Evolutionary conservation across 2,888 invertebrate species (phyloP).

Genomic region (Pteria penguin): DNA sequence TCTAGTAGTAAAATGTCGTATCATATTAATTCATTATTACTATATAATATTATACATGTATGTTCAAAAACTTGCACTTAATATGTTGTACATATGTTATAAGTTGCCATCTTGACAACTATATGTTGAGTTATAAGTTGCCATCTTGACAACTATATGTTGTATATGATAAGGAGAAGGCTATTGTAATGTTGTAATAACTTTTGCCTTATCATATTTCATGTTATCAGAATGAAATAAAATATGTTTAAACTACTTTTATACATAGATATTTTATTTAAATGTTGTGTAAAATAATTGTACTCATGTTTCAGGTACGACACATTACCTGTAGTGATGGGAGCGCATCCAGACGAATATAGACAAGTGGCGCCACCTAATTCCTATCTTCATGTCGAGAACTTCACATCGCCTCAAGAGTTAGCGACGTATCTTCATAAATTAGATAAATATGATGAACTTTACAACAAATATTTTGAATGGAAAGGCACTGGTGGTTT

Average conservation of each 20-base stretch:
- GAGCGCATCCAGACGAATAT: constrained; percentile 94
- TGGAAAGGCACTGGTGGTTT: constrained; percentile 86
- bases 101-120: too few relatives aligned
- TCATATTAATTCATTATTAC: too few relatives aligned
- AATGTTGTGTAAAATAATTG: background rate
- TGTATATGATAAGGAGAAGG: too few relatives aligned
- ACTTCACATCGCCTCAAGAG: constrained; percentile 91
- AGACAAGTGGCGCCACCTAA: constrained; percentile 91
- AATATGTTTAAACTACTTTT: background rate
- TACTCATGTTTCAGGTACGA: constrained; percentile 83
- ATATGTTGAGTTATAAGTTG: too few relatives aligned
- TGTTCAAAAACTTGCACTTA: too few relatives aligned
- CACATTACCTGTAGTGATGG: constrained; percentile 96
- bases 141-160: too few relatives aligned
- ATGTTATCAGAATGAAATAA: too few relatives aligned
- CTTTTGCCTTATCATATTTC: too few relatives aligned
- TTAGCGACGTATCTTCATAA: constrained; percentile 91
- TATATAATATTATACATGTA: too few relatives aligned
- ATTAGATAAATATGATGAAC: constrained; percentile 90
- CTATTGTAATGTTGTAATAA: too few relatives aligned
- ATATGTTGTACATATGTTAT: too few relatives aligned
- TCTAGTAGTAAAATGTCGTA: too few relatives aligned
- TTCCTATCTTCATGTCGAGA: constrained; percentile 96
- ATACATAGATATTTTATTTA: background rate
- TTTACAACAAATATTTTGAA: constrained; percentile 95